Conservation (phyloP, 2,888 invertebrate genomes). For the Mimas tiliae region DNA sequence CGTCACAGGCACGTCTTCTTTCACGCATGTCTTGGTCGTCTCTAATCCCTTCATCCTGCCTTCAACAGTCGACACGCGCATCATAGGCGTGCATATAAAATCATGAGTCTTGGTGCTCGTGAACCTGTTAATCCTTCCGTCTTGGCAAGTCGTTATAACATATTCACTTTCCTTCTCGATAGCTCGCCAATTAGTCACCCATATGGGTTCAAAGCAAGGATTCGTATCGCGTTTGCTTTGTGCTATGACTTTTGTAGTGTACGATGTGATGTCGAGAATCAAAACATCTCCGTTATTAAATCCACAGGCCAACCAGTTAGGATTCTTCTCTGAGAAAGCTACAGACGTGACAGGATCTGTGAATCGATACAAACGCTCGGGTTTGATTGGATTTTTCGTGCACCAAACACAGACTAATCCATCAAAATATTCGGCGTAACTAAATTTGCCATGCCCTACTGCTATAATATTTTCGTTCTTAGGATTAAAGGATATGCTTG, state of each 20-base stretch:
- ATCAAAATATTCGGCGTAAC: slow-evolving; percentile 79
- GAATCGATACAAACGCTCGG: slow-evolving; percentile 88
- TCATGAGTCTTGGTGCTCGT: slow-evolving; percentile 84
- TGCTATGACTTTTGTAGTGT: slow-evolving; percentile 79
- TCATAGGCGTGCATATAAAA: slow-evolving; percentile 86
- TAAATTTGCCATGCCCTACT: slow-evolving; percentile 89
- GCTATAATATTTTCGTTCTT: slow-evolving; percentile 89
- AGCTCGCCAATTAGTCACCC: slow-evolving; percentile 87
- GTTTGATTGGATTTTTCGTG: slow-evolving; percentile 91
- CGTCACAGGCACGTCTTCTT: slow-evolving; percentile 81
- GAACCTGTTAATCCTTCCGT: slow-evolving; percentile 85
- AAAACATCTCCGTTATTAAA: slow-evolving; percentile 89
- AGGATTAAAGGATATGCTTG: slow-evolving; percentile 87
- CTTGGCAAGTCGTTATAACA: slow-evolving; percentile 85
- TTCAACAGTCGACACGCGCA: slow-evolving; percentile 87
- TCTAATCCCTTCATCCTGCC: slow-evolving; percentile 86
- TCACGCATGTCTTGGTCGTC: slow-evolving; percentile 61
- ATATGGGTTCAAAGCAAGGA: slow-evolving; percentile 88
- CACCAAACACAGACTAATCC: slow-evolving; percentile 92
- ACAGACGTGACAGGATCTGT: slow-evolving; percentile 87
- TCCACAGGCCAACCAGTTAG: slow-evolving; percentile 90
- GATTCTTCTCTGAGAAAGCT: slow-evolving; percentile 87
- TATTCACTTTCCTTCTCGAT: slow-evolving; percentile 73
- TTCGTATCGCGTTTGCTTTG: slow-evolving; percentile 83
- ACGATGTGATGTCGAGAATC: slow-evolving; percentile 88